phyloP scores from a whole-genome alignment of 2,113 vertebrate species.

The Chaetura pelagica region DNA sequence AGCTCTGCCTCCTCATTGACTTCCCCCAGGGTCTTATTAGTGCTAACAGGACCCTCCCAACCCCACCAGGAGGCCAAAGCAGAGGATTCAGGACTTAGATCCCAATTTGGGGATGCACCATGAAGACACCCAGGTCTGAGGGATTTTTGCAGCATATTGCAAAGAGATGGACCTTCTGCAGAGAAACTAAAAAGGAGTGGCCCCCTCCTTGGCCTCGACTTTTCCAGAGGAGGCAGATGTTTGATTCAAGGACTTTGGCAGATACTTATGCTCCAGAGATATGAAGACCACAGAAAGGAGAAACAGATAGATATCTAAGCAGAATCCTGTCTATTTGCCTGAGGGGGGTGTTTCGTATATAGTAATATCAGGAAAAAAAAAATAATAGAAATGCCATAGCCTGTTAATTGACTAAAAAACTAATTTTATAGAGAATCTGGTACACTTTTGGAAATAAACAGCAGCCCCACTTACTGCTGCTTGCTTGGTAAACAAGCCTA shows the following conservation, averaged over 20 bases:
- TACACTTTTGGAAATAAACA: not conserved
- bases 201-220: not conserved
- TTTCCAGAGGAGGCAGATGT: not conserved
- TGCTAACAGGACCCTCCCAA: not conserved
- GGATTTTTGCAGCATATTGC: not conserved
- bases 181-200: not conserved
- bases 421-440: not conserved
- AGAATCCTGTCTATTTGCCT: not conserved
- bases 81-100: not conserved
- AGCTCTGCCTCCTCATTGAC: not conserved
- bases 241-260: not conserved
- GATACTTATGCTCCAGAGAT: not conserved
- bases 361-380: not conserved
- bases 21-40: not conserved
- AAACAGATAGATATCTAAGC: not conserved
- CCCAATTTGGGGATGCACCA: rapidly evolving
- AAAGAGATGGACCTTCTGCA: not conserved
- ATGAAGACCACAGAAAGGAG: not conserved
- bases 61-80: not conserved
- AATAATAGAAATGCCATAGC: not conserved
- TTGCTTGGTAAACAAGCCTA: not conserved
- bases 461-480: not conserved
- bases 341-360: not conserved
- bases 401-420: not conserved
- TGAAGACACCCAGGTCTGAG: not conserved